phyloP scores from a whole-genome alignment of 2,113 vertebrate species.

The Rallus limicola region DNA sequence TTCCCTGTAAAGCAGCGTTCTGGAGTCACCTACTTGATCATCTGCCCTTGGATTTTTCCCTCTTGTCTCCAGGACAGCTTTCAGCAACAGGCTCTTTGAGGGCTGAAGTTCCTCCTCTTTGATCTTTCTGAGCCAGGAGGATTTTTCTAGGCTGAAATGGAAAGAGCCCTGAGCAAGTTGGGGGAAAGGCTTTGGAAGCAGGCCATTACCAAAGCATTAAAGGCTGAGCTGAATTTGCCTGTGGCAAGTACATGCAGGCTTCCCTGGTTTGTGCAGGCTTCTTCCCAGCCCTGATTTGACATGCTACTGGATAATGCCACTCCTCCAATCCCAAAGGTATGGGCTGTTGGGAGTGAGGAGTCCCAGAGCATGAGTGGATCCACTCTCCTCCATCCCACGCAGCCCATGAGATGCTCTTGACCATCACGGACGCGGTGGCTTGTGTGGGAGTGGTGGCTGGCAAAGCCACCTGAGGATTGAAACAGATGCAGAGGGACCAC shows the following conservation, averaged over 20 bases:
- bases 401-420: background rate
- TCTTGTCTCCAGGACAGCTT: background rate
- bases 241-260: background rate
- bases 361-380: accelerated
- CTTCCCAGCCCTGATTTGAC: background rate
- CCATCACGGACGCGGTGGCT: background rate
- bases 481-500: background rate
- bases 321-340: accelerated
- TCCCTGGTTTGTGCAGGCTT: background rate
- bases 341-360: background rate
- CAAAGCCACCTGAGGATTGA: background rate
- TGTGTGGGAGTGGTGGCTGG: background rate
- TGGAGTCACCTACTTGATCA: background rate
- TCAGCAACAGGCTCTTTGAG: background rate
- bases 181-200: background rate
- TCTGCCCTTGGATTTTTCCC: background rate
- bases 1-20: background rate
- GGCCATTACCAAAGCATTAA: background rate
- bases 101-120: background rate
- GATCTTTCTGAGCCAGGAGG: background rate
- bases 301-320: background rate
- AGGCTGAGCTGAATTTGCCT: background rate
- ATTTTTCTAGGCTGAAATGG: background rate
- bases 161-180: background rate
- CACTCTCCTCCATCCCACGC: accelerated